These are phyloP conservation scores for Amiota communis DNA, from an alignment of 2,888 invertebrate species.

Conservation along the genomic window DNA sequence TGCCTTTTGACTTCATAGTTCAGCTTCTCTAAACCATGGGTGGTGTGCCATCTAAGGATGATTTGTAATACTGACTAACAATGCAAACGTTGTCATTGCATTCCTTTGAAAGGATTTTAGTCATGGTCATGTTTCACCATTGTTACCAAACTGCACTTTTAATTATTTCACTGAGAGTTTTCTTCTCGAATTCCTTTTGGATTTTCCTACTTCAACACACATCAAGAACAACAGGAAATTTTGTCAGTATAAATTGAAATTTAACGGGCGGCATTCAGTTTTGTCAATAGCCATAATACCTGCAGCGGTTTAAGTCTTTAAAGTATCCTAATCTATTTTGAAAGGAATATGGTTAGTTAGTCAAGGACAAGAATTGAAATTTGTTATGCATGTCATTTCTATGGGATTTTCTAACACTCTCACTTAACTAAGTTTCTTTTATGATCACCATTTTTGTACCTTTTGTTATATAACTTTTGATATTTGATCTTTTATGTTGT, in stretches of 20 bases:
- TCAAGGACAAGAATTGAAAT: background rate
- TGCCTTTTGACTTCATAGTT: background rate
- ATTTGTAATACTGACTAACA: background rate
- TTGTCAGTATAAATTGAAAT: slow-evolving; percentile 45
- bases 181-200: no score
- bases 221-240: no score
- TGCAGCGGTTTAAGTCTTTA: no score
- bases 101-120: slow-evolving; percentile 43
- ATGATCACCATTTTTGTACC: background rate
- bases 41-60: background rate
- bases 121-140: slow-evolving; percentile 43
- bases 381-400: no score
- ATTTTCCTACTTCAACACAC: no score
- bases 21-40: background rate
- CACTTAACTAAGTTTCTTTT: background rate
- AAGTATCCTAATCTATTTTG: background rate
- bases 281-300: slow-evolving; percentile 25
- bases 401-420: background rate
- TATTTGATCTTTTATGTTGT: background rate
- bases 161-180: slow-evolving; percentile 26
- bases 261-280: slow-evolving; percentile 33
- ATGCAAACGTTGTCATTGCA: no score
- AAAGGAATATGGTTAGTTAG: slow-evolving; percentile 9
- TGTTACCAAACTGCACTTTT: slow-evolving; percentile 39
- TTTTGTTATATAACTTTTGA: slow-evolving; percentile 12